Evolutionary conservation across 2,888 invertebrate genomes (phyloP), one percentile per base, ranked within the genome.

Genomic region (Papilio demoleus): DNA sequence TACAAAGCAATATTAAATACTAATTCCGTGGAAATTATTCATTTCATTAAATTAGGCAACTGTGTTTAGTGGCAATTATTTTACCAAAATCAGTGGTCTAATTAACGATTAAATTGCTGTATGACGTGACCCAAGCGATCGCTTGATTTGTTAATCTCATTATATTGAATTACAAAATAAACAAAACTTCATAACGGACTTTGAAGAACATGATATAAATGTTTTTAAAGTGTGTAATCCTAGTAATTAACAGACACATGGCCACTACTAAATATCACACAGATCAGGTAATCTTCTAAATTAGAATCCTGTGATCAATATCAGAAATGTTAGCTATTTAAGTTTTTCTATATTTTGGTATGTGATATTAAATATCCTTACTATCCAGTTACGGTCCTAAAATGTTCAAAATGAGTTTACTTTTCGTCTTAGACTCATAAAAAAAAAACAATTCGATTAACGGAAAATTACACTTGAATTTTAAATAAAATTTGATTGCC

Each of bases 1-100:
- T 36, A 38, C 40, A 60, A 60, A 61, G 60, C 27, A 42, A 42
- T 40, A 27, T 42, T 61, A 24, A 38, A 40, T 40, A 42, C 38
- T 27, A 53, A 40, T 63, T 34, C 38, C 24, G n/a, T 3, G 53
- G 53, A 53, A 64, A 38, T 64, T 64, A 50, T 64, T 64, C 64
- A 53, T 64, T 53, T 38, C 38, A 64, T 64, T 50, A 64, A 64
- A 53, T 53, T 64, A 64, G 64, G 64, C 64, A 53, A 38, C 62
- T 24, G 53, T 27, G 64, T 64, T 50, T 53, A 53, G 53, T 27
- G 47, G 53, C 53, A 53, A 53, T 64, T 64, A 64, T 50, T 53
- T 38, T 36, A 64, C 53, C 64, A 24, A 53, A 64, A 53, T 53
- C 64, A 38, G 24, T 38, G 38, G 14, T 64, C 24, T 64, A 50